These are phyloP conservation scores for Pterostichus madidus DNA, from an alignment of 2,888 invertebrate species.

Conservation along the genomic window DNA sequence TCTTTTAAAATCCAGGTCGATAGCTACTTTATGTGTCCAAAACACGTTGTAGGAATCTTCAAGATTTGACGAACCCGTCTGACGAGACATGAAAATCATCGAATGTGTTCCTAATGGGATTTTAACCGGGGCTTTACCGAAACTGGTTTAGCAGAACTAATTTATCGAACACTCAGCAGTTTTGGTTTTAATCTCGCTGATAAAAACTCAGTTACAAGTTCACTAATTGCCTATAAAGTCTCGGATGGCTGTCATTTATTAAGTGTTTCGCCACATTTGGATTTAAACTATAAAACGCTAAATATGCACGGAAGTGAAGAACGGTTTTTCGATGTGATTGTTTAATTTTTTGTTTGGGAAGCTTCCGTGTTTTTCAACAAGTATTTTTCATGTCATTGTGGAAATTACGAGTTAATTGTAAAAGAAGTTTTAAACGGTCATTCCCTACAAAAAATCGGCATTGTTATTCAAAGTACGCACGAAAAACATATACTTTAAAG, in stretches of 20 bases:
- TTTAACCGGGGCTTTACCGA: constrained; percentile 36
- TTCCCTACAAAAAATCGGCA: constrained; percentile 26
- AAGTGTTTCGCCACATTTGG: constrained; percentile 24
- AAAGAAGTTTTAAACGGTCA: constrained; percentile 44
- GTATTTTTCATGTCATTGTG: constrained; percentile 47
- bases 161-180: constrained; percentile 45
- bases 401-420: constrained; percentile 46
- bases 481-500: constrained; percentile 36
- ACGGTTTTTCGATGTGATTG: constrained; percentile 39
- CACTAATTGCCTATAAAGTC: constrained; percentile 44
- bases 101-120: constrained; percentile 28
- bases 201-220: constrained; percentile 46
- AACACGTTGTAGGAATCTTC: neutral
- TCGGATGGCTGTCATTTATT: constrained; percentile 42
- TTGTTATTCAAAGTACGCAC: constrained; percentile 36
- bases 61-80: neutral
- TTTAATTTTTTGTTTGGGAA: constrained; percentile 28
- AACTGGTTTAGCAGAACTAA: constrained; percentile 47
- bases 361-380: constrained; percentile 34
- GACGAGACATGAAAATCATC: constrained; percentile 9
- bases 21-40: constrained; percentile 13
- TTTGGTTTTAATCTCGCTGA: constrained; percentile 29
- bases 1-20: constrained; percentile 33
- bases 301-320: constrained; percentile 1
- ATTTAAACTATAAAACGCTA: constrained; percentile 7